These are phyloP conservation scores for Cyrtorhinus lividipennis DNA, from an alignment of 1,140 invertebrate species.

Conservation along the genomic window DNA sequence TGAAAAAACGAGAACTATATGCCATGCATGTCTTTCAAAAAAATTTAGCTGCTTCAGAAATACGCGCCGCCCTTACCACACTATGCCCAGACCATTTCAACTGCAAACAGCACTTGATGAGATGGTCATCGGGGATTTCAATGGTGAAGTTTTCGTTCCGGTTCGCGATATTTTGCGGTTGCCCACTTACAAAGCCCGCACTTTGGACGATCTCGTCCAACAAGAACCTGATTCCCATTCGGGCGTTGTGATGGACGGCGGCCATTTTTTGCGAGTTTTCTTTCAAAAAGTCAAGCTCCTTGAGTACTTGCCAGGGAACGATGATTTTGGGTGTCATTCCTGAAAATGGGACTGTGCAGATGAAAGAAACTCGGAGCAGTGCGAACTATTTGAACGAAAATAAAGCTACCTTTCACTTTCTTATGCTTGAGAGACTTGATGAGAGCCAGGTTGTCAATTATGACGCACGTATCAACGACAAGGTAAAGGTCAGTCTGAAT, in stretches of 20 bases:
- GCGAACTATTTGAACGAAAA: not conserved
- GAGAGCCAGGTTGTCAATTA: not conserved
- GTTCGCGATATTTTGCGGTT: not conserved
- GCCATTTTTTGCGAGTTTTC: not conserved
- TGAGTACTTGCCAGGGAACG: conserved; percentile 18
- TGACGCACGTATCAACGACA: conserved; percentile 10
- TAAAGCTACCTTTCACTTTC: conserved; percentile 2
- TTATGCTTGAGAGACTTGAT: not conserved
- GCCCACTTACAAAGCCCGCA: not conserved
- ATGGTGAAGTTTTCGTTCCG: not conserved
- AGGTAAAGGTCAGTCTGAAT: not conserved
- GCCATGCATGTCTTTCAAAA: no score
- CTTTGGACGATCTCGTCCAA: not conserved
- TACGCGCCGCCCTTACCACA: conserved; percentile 13
- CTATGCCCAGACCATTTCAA: not conserved
- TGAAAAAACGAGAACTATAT: not conserved
- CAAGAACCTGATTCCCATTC: not conserved
- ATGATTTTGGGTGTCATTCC: conserved; percentile 8
- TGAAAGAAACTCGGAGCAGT: not conserved
- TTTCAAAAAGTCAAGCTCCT: conserved; percentile 17
- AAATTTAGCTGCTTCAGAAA: no score
- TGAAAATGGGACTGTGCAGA: not conserved
- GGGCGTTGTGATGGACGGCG: not conserved
- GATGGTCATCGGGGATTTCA: conserved; percentile 12
- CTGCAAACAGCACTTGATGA: conserved; percentile 14